These are phyloP conservation scores for Eurystomus gularis DNA, from an alignment of 2,113 vertebrate species.

Conservation along the genomic window DNA sequence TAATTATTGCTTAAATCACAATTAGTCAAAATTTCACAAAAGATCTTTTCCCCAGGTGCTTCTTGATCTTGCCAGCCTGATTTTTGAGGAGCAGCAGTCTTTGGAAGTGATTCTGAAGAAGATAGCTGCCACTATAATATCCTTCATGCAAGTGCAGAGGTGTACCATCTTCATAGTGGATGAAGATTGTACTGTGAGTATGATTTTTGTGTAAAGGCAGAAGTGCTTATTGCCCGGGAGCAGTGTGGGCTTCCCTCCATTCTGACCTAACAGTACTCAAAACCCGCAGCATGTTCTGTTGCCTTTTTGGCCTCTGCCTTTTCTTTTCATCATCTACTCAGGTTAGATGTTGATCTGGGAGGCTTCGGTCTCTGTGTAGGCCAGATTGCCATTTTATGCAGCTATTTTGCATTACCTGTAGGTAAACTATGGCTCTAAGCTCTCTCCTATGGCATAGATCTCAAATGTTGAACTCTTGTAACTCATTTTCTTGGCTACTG, in stretches of 20 bases:
- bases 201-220: neutral
- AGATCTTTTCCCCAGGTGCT: slow-evolving; percentile 80
- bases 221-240: neutral
- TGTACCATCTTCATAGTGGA: slow-evolving; percentile 95
- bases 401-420: neutral
- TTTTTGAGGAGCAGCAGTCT: slow-evolving; percentile 96
- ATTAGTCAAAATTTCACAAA: neutral
- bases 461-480: neutral
- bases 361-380: neutral
- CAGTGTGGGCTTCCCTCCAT: neutral
- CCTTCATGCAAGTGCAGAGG: slow-evolving; percentile 95
- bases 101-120: slow-evolving; percentile 93
- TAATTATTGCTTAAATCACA: neutral
- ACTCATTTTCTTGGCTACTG: neutral
- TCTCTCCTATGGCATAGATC: neutral
- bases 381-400: neutral
- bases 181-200: slow-evolving; percentile 86
- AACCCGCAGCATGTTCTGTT: neutral
- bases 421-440: neutral
- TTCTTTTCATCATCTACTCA: neutral
- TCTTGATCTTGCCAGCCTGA: slow-evolving; percentile 92
- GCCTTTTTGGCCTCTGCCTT: neutral
- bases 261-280: neutral
- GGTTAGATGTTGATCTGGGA: neutral
- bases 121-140: slow-evolving; percentile 93